Conservation (phyloP, 2,888 invertebrate genomes). For the Philhelius pedissequus region DNA sequence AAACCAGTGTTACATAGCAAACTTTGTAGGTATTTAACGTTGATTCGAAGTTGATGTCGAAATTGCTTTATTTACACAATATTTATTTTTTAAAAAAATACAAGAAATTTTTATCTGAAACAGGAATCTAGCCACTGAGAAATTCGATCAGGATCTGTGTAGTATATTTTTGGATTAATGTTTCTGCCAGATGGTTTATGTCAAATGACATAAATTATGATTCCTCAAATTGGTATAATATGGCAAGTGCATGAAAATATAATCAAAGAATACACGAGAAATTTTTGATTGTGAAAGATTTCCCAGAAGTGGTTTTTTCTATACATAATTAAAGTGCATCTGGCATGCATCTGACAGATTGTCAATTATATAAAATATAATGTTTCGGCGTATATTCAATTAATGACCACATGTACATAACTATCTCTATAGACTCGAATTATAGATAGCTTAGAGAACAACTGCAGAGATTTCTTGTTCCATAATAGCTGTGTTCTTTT, state of each 20-base stretch:
- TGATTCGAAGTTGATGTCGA: neutral
- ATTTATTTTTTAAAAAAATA: neutral
- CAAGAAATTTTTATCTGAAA: neutral
- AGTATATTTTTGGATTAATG: neutral
- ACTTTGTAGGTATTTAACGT: neutral
- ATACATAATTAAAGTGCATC: neutral
- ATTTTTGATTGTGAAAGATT: neutral
- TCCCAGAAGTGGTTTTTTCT: neutral
- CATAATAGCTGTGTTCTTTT: no score
- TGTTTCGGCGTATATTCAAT: no score
- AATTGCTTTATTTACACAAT: constrained; percentile 13
- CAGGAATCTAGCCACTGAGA: neutral
- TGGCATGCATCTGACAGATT: no score
- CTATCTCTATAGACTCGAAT: no score
- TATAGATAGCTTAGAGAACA: no score
- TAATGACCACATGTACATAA: no score
- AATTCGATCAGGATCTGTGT: neutral
- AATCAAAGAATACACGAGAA: neutral
- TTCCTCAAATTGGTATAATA: neutral
- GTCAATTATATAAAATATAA: no score
- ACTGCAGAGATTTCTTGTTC: no score
- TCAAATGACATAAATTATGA: neutral
- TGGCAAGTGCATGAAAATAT: neutral
- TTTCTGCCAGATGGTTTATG: neutral
- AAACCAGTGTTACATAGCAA: neutral